These are phyloP conservation scores for Heliocidaris erythrogramma DNA, from an alignment of 35 echinoderm and acorn worm species.

Conservation along the genomic window DNA sequence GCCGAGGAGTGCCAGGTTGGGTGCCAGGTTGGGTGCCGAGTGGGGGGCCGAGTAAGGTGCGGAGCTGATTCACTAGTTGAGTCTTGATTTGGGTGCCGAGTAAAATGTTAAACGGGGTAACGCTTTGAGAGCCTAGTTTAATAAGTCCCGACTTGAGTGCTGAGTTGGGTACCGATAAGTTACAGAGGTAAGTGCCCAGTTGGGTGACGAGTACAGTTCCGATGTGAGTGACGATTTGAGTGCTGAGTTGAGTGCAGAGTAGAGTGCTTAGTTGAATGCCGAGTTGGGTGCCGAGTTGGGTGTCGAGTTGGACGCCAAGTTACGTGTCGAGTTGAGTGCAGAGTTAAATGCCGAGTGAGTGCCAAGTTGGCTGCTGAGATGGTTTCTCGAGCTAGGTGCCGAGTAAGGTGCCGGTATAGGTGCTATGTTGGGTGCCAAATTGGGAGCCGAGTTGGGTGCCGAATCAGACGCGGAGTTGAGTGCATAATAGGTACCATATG, in stretches of 20 bases:
- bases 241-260: too few species aligned
- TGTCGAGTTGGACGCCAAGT: neutral
- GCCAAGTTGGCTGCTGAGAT: neutral
- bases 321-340: neutral
- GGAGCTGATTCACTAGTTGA: too few species aligned
- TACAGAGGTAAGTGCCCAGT: too few species aligned
- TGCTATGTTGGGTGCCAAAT: neutral
- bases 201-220: too few species aligned
- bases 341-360: neutral
- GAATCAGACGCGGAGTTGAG: neutral
- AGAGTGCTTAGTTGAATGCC: neutral
- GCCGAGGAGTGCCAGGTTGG: neutral
- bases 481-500: neutral
- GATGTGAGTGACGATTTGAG: too few species aligned
- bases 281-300: neutral
- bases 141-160: too few species aligned
- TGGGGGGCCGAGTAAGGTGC: too few species aligned
- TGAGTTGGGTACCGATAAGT: too few species aligned
- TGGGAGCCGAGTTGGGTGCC: neutral
- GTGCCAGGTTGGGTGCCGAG: neutral
- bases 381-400: neutral
- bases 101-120: too few species aligned
- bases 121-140: too few species aligned
- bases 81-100: too few species aligned
- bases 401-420: neutral